Percentiles rank a stretch among this genome's conserved stretches.
These are phyloP conservation scores for Camelus bactrianus DNA, from an alignment of 2,113 vertebrate genomes.

Conservation along the genomic window DNA sequence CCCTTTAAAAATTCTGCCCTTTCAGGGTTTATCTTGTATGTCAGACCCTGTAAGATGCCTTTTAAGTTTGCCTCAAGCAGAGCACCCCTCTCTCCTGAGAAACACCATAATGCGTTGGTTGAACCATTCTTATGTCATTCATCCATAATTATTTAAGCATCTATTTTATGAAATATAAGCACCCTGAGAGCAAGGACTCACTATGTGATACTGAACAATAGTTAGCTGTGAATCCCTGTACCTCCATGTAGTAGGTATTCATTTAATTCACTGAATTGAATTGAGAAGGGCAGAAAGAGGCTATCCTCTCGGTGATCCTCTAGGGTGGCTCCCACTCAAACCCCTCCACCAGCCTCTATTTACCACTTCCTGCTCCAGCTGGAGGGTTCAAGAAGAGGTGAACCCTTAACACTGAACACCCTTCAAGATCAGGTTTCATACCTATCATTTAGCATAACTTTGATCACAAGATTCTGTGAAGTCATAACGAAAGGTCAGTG, in stretches of 20 bases:
- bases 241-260: background rate
- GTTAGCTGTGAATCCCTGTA: background rate
- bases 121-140: background rate
- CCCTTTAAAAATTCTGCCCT: background rate
- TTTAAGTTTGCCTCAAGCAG: background rate
- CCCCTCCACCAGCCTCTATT: background rate
- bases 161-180: background rate
- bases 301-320: background rate
- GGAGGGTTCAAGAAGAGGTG: background rate
- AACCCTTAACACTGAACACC: background rate
- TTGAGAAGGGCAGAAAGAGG: background rate
- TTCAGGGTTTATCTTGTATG: background rate
- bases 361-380: background rate
- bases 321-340: background rate
- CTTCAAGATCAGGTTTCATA: background rate
- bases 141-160: background rate
- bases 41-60: background rate
- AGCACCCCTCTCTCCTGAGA: background rate
- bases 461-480: background rate
- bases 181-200: background rate
- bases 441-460: background rate
- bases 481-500: background rate
- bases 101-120: background rate
- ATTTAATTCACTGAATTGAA: background rate
- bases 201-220: background rate